Base-by-base conservation (phyloP, 35 echinoderm and acorn worm genomes). In the Apostichopus parvimensis region DNA sequence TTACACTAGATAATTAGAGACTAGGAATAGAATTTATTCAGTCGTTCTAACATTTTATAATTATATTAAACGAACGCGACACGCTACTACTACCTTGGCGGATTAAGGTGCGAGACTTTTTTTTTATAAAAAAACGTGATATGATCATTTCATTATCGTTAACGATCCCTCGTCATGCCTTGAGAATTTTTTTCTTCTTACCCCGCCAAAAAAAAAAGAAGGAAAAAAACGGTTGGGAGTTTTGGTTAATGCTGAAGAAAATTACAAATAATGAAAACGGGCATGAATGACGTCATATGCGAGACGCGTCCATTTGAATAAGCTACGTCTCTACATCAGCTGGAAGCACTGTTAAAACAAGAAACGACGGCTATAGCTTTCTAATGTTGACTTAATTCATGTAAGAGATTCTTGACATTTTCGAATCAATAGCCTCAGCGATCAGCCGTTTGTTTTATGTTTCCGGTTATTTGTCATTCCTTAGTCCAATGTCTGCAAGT, bases 331-430 rank as follows among this genome's bases (percentile, higher is more conserved):
- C 55, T 82, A 54, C 18, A 82, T 82, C 79, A 82, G 79, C 79
- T 82, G 45, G 79, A 54, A 82, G 12, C 79, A 82, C 55, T 82
- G 79, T 82, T 53, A n/a, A 53, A 34, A 82, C 24, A 56, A 56
- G 52, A 34, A 82, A 82, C 34, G 55, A 56, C 24, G 79, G 18
- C 64, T 68, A 8, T 68, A 82, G 52, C 52, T 82, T 82, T 53
- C 25, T 56, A 54, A 54, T 82, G 79, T 82, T 82, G 79, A 82
- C 25, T 17, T 55, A 82, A 20, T 55, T 9, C 18, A 82, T 2
- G 53, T 10, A 82, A 82, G 79, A 82, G 79, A n/a, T 82, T 17
- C 79, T 82, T 82, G 79, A 82, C 79, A 82, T 82, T 82, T 53
- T 18, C 64, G 64, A 45, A 45, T 45, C 34, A 45, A 45, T 45